Percentiles rank a stretch among this genome's conserved stretches.
Conservation (phyloP, 2,113 vertebrate species). For the Charina bottae region DNA sequence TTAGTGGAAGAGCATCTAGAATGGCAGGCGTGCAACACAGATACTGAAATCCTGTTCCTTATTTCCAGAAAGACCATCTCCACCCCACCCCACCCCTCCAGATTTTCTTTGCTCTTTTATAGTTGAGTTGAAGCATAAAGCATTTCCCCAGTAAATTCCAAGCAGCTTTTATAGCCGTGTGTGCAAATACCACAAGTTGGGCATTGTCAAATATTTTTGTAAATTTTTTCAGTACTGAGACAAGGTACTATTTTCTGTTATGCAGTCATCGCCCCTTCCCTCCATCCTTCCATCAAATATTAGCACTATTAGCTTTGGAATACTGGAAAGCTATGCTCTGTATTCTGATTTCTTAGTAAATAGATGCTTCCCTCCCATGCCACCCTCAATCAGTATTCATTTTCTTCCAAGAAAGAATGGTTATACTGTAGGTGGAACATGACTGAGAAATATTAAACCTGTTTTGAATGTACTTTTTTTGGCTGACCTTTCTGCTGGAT, state of each 20-base stretch:
- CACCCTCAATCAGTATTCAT: not conserved
- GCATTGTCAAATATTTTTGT: not conserved
- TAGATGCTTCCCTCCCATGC: not conserved
- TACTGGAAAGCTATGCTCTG: not conserved
- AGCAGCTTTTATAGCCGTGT: not conserved
- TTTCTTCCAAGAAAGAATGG: not conserved
- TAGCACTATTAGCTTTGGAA: not conserved
- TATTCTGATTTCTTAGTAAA: not conserved
- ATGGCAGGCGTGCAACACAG: not conserved
- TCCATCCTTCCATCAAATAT: not conserved
- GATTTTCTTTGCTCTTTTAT: not conserved
- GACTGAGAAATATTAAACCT: not conserved
- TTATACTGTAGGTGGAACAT: not conserved
- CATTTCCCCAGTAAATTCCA: not conserved
- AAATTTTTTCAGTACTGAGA: not conserved
- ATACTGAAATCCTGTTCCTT: not conserved
- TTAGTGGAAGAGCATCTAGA: not conserved
- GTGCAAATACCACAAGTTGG: not conserved
- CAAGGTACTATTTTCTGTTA: not conserved
- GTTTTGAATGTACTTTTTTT: not conserved
- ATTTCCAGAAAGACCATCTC: not conserved
- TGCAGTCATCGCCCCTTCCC: not conserved
- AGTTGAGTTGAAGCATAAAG: not conserved
- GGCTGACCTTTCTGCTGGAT: not conserved
- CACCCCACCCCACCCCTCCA: not conserved